Conservation (phyloP, 2,113 vertebrate species). For the Athene noctua region DNA sequence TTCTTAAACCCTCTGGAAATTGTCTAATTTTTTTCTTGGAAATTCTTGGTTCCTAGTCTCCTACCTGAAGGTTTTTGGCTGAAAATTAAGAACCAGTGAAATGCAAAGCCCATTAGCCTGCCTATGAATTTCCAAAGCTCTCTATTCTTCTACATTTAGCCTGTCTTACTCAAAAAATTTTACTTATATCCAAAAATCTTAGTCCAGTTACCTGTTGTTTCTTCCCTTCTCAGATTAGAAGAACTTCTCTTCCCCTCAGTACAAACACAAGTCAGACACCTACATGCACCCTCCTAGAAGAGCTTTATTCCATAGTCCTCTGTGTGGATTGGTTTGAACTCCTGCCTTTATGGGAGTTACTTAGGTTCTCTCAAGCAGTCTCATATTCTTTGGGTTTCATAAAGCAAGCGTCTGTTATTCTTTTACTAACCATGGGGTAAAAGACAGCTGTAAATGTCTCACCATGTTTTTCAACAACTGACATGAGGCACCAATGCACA, state of each 20-base stretch:
- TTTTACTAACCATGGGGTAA: neutral
- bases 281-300: neutral
- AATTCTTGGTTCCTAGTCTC: neutral
- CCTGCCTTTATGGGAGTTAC: neutral
- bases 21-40: neutral
- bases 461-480: neutral
- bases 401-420: neutral
- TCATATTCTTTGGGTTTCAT: neutral
- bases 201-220: neutral
- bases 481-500: neutral
- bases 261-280: neutral
- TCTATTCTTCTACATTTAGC: neutral
- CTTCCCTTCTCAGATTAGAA: neutral
- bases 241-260: neutral
- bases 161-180: neutral
- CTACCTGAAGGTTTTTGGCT: neutral
- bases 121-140: neutral
- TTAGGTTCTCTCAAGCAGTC: neutral
- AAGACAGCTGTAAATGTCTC: slow-evolving; percentile 8
- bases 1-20: neutral
- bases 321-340: neutral
- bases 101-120: neutral
- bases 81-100: neutral
- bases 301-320: neutral
- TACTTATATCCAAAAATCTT: neutral